These are phyloP conservation scores for Orchesella cincta DNA, from an alignment of 1,140 invertebrate genomes.

Conservation along the genomic window DNA sequence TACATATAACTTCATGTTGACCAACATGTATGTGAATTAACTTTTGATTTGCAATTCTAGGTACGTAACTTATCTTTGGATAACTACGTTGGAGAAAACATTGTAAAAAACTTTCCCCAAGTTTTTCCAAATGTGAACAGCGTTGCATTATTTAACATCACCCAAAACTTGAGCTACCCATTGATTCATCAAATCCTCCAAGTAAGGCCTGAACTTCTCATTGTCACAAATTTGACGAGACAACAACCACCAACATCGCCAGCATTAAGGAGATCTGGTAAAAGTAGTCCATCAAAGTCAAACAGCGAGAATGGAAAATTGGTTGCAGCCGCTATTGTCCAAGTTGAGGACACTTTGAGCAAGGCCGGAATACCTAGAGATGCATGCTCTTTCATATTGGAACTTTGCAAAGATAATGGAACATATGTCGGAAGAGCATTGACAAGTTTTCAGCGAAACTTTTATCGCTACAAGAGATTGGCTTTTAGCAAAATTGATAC, in stretches of 20 bases:
- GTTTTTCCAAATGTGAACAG: slow-evolving; percentile 27
- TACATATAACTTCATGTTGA: too few relatives aligned
- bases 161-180: neutral
- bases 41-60: too few relatives aligned
- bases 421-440: neutral
- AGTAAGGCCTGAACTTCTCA: neutral
- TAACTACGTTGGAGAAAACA: neutral
- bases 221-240: neutral
- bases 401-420: neutral
- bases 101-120: slow-evolving; percentile 8
- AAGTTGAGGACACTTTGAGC: neutral
- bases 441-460: slow-evolving; percentile 31
- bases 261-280: slow-evolving; percentile 1
- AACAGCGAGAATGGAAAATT: slow-evolving; percentile 8
- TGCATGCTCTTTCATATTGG: neutral
- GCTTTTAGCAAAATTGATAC: slow-evolving; percentile 35
- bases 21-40: too few relatives aligned
- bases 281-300: slow-evolving; percentile 11
- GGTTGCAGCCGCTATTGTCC: neutral
- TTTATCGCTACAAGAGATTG: slow-evolving; percentile 25
- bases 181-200: neutral
- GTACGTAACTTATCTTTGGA: slow-evolving; percentile 33
- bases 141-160: slow-evolving; percentile 29
- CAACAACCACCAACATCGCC: neutral
- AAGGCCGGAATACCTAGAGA: neutral